phyloP scores from a whole-genome alignment of 2,888 invertebrate species.

The Argyra leucocephala region DNA sequence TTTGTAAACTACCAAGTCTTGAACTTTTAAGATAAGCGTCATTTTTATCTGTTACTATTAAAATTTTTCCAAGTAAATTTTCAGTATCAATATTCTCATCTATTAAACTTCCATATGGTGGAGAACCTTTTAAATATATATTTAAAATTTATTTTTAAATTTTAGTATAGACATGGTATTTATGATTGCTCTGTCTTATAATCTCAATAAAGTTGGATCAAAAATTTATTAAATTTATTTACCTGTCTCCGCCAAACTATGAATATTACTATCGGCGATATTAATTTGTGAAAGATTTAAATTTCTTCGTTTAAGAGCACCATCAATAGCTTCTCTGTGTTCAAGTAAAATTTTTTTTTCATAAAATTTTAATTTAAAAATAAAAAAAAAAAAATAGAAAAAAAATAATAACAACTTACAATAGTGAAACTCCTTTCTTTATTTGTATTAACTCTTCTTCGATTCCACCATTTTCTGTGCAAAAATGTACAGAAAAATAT shows the following conservation, averaged over 20 bases:
- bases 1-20: slow-evolving; percentile 35
- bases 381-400: slow-evolving; percentile 7
- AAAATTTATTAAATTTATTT: slow-evolving; percentile 17
- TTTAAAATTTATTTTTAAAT: too few relatives aligned
- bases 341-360: slow-evolving; percentile 20
- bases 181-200: too few relatives aligned
- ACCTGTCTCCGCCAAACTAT: slow-evolving; percentile 39
- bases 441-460: slow-evolving; percentile 59
- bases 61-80: slow-evolving; percentile 39
- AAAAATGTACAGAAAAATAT: slow-evolving; percentile 62
- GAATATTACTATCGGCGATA: slow-evolving; percentile 40
- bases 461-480: slow-evolving; percentile 48
- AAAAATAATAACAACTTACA: slow-evolving; percentile 47
- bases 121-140: slow-evolving; percentile 28
- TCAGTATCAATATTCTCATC: slow-evolving; percentile 43
- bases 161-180: too few relatives aligned
- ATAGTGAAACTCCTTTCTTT: slow-evolving; percentile 53
- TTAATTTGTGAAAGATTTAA: slow-evolving; percentile 42
- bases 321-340: slow-evolving; percentile 54
- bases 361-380: not conserved
- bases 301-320: slow-evolving; percentile 56
- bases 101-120: slow-evolving; percentile 34
- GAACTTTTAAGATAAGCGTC: slow-evolving; percentile 27
- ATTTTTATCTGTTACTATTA: slow-evolving; percentile 39
- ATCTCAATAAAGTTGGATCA: too few relatives aligned